Percentiles rank a stretch among this genome's conserved stretches.
phyloP scores from a whole-genome alignment of 2,888 invertebrate species.

The Stenchaetothrips biformis region DNA sequence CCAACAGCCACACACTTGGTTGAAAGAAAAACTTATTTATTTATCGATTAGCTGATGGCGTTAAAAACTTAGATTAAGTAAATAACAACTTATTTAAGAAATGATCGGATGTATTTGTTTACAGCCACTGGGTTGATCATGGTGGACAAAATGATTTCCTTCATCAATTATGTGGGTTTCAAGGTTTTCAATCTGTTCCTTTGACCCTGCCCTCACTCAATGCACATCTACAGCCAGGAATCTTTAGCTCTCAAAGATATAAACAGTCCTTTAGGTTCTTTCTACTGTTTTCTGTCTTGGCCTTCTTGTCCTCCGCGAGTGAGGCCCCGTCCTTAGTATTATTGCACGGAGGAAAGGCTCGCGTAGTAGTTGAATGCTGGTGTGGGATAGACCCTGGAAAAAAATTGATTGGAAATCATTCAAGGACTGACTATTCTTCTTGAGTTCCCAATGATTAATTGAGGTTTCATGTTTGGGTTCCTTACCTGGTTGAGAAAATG shows the following conservation, averaged over 20 bases:
- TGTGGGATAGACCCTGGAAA: neutral
- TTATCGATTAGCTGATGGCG: no score
- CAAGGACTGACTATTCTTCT: neutral
- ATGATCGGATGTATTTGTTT: neutral
- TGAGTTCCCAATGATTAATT: neutral
- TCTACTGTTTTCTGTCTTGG: neutral
- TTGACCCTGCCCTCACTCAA: neutral
- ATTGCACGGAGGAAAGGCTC: neutral
- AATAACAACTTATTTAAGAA: neutral
- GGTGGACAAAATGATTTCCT: conserved; percentile 10
- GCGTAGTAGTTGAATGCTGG: neutral
- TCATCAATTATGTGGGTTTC: neutral
- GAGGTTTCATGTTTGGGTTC: neutral
- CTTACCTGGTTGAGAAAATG: neutral
- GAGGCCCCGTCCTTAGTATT: neutral
- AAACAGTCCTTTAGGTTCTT: neutral
- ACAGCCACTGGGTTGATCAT: neutral
- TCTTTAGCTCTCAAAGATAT: neutral
- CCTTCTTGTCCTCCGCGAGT: neutral
- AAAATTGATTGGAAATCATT: neutral
- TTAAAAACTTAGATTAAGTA: neutral
- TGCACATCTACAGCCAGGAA: neutral
- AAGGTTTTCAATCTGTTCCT: neutral
- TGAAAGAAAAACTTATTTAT: no score
- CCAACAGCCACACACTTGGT: no score